Evolutionary conservation across 2,888 invertebrate species (phyloP).

Genomic region (Melinaea menophilus): DNA sequence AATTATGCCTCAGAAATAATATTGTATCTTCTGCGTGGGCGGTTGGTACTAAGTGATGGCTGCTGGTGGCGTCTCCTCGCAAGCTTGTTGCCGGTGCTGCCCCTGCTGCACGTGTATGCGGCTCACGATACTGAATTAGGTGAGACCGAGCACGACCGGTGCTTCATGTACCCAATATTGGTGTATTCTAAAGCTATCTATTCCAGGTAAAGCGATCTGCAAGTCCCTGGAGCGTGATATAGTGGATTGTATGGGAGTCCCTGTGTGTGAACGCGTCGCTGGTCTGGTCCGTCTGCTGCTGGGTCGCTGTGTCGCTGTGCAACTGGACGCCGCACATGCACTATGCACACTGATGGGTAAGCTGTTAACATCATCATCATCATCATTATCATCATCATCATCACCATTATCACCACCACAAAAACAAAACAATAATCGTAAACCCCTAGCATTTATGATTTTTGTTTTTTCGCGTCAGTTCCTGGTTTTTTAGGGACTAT

Average conservation of each 20-base stretch:
- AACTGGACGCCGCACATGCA: conserved; percentile 62
- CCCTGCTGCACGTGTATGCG: conserved; percentile 79
- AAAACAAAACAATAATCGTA: too few relatives aligned
- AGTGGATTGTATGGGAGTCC: conserved; percentile 77
- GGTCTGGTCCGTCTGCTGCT: conserved; percentile 64
- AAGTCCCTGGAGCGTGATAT: conserved; percentile 81
- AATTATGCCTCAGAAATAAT: conserved; percentile 79
- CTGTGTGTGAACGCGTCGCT: conserved; percentile 67
- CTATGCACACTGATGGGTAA: conserved; percentile 57
- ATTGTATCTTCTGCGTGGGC: conserved; percentile 80
- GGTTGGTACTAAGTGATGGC: conserved; percentile 77
- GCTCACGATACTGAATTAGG: conserved; percentile 68
- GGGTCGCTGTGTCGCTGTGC: conserved; percentile 62
- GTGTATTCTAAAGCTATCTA: background rate
- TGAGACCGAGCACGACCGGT: conserved; percentile 29
- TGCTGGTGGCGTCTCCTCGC: conserved; percentile 81
- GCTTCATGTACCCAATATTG: too few relatives aligned
- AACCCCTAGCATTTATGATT: too few relatives aligned
- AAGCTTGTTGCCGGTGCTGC: conserved; percentile 77
- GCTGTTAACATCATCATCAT: background rate
- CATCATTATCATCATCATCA: too few relatives aligned
- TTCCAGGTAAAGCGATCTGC: conserved; percentile 79
- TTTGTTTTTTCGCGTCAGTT: too few relatives aligned
- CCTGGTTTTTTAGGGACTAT: background rate
- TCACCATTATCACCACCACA: too few relatives aligned